These are phyloP conservation scores for Struthidea cinerea DNA, from an alignment of 2,113 vertebrate genomes.

Conservation along the genomic window DNA sequence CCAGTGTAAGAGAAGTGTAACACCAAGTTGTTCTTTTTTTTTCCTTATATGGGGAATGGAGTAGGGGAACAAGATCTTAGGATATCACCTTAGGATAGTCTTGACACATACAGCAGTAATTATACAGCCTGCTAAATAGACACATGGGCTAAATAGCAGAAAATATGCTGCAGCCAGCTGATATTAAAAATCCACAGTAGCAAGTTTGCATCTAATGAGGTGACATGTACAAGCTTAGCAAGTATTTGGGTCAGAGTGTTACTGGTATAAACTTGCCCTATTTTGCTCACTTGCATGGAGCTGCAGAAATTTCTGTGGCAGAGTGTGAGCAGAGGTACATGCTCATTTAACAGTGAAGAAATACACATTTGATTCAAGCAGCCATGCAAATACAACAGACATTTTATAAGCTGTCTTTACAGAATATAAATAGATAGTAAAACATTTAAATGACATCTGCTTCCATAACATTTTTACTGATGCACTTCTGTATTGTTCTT, in stretches of 20 bases:
- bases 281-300: not conserved
- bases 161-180: not conserved
- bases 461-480: not conserved
- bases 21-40: not conserved
- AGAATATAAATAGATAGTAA: not conserved
- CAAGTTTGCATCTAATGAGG: constrained; percentile 11
- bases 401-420: not conserved
- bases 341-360: constrained; percentile 24
- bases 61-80: not conserved
- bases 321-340: not conserved
- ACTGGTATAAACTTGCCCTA: not conserved
- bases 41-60: not conserved
- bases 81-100: not conserved
- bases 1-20: not conserved
- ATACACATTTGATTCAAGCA: not conserved
- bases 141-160: not conserved
- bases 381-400: not conserved
- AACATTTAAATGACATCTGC: not conserved
- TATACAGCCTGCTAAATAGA: not conserved
- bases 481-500: not conserved
- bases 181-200: not conserved
- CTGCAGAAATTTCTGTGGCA: not conserved
- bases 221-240: constrained; percentile 37
- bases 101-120: not conserved
- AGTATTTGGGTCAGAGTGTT: not conserved